phyloP scores from a whole-genome alignment of 2,888 invertebrate species.

The Neoscelio sp. region DNA sequence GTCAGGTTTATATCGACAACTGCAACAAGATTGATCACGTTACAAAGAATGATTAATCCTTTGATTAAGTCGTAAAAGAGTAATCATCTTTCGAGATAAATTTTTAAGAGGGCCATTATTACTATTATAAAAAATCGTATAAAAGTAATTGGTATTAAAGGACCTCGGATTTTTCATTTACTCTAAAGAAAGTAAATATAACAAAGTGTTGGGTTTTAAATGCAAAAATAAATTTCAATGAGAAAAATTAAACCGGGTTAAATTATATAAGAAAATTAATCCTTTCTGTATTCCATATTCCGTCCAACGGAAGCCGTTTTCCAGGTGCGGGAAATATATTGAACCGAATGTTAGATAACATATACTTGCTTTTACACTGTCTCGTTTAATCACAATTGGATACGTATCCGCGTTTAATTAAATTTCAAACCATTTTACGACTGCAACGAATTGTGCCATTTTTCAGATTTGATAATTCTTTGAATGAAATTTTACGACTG shows the following conservation, averaged over 20 bases:
- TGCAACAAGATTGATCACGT: no score
- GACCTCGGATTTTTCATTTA: no score
- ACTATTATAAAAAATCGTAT: conserved; percentile 3
- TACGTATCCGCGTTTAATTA: conserved; percentile 22
- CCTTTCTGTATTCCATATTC: not conserved
- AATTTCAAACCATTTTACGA: conserved; percentile 39
- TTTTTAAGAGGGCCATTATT: conserved; percentile 6
- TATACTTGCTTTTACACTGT: not conserved
- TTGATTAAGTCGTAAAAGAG: conserved; percentile 9
- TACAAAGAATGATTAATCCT: no score
- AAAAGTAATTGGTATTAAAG: conserved; percentile 3
- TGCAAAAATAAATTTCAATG: not conserved
- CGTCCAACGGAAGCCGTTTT: not conserved
- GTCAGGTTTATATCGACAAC: no score
- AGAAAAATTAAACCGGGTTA: conserved; percentile 2
- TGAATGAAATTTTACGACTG: no score
- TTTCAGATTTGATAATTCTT: no score
- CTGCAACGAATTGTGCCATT: conserved; percentile 6
- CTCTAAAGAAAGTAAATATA: no score
- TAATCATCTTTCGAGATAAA: conserved; percentile 5
- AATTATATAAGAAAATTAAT: conserved; percentile 17
- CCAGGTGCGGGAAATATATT: conserved; percentile 18
- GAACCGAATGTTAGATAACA: conserved; percentile 14
- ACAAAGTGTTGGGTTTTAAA: not conserved
- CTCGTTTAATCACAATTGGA: conserved; percentile 1